Evolutionary conservation across 2,797 vertebrate species (phyloP).

Genomic region (Gephyroberyx darwinii): DNA sequence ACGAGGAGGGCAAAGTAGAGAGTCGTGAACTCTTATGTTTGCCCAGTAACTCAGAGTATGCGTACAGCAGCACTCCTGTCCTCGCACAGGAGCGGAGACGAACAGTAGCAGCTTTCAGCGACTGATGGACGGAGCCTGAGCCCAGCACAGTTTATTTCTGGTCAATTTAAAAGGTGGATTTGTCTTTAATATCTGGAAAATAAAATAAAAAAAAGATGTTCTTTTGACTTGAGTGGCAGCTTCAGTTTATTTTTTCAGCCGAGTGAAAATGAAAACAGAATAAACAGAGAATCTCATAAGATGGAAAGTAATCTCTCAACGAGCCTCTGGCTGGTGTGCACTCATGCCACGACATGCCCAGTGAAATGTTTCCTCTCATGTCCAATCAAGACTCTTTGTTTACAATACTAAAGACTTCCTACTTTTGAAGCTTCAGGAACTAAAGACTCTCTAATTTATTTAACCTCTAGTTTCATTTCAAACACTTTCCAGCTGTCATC

Average conservation of each 20-base stretch:
- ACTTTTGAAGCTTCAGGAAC: slow-evolving; percentile 33
- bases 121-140: background rate
- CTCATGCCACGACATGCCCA: slow-evolving; percentile 48
- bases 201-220: background rate
- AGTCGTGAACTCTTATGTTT: slow-evolving; percentile 46
- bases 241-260: background rate
- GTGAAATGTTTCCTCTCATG: slow-evolving; percentile 28
- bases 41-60: slow-evolving; percentile 7
- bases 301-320: slow-evolving; percentile 32
- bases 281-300: slow-evolving; percentile 11
- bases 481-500: slow-evolving; percentile 32
- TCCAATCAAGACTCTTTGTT: slow-evolving; percentile 60
- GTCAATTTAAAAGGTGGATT: background rate
- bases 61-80: slow-evolving; percentile 15
- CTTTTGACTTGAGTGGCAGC: background rate
- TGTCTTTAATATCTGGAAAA: slow-evolving; percentile 21
- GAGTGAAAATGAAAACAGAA: slow-evolving; percentile 13
- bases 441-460: slow-evolving; percentile 52
- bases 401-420: slow-evolving; percentile 33
- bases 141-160: background rate
- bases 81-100: slow-evolving; percentile 3
- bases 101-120: slow-evolving; percentile 22
- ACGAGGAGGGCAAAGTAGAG: slow-evolving; percentile 18
- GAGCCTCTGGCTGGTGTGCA: slow-evolving; percentile 20
- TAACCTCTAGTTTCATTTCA: slow-evolving; percentile 54